phyloP scores from a whole-genome alignment of 35 echinoderm and acorn worm species.

The Hemicentrotus pulcherrimus region DNA sequence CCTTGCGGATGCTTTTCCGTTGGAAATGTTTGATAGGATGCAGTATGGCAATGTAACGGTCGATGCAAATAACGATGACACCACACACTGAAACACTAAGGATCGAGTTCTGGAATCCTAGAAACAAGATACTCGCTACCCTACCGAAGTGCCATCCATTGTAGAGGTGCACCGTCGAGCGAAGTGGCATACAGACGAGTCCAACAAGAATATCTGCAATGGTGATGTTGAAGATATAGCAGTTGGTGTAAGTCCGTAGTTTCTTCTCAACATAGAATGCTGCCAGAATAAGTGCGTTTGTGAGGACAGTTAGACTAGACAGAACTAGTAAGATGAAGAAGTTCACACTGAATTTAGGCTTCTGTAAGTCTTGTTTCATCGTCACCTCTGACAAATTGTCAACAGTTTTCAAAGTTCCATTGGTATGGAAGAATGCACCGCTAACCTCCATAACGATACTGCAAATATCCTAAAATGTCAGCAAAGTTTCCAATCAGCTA shows the following conservation, averaged over 20 bases:
- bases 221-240: not conserved
- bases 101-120: slow-evolving; percentile 10
- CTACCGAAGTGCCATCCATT: not conserved
- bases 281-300: not conserved
- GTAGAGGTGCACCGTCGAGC: not conserved
- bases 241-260: not conserved
- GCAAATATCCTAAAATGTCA: too few relatives aligned
- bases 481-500: too few relatives aligned
- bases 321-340: not conserved
- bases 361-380: not conserved
- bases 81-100: not conserved
- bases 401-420: not conserved
- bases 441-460: not conserved
- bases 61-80: not conserved
- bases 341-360: not conserved
- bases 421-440: not conserved
- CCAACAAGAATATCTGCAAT: slow-evolving; percentile 16
- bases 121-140: not conserved
- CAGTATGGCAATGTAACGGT: not conserved
- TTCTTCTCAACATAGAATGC: not conserved
- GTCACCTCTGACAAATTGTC: not conserved
- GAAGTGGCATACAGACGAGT: slow-evolving; percentile 41
- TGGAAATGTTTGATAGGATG: slow-evolving; percentile 47
- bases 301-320: not conserved
- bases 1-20: slow-evolving; percentile 4